phyloP scores from a whole-genome alignment of 1,140 invertebrate species.

The Drosophila gunungcola region DNA sequence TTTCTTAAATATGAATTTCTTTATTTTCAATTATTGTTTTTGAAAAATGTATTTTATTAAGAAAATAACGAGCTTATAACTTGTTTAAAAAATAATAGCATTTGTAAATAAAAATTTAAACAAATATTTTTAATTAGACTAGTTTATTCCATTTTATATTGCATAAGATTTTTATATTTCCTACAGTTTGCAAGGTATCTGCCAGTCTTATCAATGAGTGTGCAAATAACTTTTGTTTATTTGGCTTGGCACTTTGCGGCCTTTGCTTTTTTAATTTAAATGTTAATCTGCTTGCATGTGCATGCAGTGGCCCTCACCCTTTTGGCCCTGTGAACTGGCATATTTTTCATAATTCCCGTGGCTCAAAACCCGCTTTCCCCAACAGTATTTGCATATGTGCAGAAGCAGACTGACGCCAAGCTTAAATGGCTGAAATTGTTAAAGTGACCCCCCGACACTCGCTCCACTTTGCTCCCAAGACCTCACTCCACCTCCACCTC shows the following conservation, averaged over 20 bases:
- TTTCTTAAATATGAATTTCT: too few species aligned
- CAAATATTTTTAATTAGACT: too few species aligned
- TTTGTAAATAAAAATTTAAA: too few species aligned
- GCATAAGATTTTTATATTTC: too few species aligned
- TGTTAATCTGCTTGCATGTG: conserved; percentile 68
- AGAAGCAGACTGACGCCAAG: conserved; percentile 47
- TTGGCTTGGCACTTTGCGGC: conserved; percentile 27
- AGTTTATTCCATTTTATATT: too few species aligned
- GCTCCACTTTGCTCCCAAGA: background rate
- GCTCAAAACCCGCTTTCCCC: background rate
- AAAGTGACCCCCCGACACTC: conserved; percentile 27
- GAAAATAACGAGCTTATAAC: too few species aligned
- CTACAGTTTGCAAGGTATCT: background rate
- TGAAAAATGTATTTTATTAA: too few species aligned
- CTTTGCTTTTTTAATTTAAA: conserved; percentile 73
- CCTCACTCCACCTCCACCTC: background rate
- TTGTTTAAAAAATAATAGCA: too few species aligned
- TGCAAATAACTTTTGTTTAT: conserved; percentile 32
- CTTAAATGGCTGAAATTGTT: conserved; percentile 59
- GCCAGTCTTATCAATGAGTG: background rate
- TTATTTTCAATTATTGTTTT: too few species aligned
- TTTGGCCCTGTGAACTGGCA: conserved; percentile 44
- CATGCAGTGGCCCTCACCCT: conserved; percentile 18
- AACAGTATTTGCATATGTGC: conserved; percentile 59
- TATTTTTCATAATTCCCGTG: conserved; percentile 67